Evolutionary conservation across 1,140 invertebrate species (phyloP).

Genomic region (Ganaspis sp.): DNA sequence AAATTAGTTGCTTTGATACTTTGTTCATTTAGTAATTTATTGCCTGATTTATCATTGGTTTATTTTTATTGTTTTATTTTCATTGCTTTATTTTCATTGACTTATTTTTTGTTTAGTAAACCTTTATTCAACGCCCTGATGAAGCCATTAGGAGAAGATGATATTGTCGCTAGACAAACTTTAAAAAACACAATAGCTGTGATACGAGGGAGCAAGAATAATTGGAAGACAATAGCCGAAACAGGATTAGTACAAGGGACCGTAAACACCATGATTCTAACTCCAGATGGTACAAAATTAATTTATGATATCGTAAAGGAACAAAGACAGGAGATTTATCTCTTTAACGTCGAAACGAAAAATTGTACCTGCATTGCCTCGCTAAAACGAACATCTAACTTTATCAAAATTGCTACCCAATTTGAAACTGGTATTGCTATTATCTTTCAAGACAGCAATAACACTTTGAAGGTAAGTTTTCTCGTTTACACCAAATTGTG

Average conservation of each 20-base stretch:
- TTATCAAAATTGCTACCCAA: conserved; percentile 55
- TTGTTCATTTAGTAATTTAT: too few species aligned
- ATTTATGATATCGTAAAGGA: conserved; percentile 62
- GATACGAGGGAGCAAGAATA: conserved; percentile 36
- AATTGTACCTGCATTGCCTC: conserved; percentile 45
- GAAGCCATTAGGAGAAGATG: conserved; percentile 50
- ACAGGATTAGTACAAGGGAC: conserved; percentile 58
- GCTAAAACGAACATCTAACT: conserved; percentile 46
- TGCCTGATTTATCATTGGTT: too few species aligned
- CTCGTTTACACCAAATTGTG: too few species aligned
- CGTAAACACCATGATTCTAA: conserved; percentile 62
- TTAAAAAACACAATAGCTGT: conserved; percentile 60
- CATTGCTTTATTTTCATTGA: neutral
- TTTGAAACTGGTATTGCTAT: conserved; percentile 44
- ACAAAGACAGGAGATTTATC: conserved; percentile 45
- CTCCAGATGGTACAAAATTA: conserved; percentile 57
- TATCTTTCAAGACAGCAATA: conserved; percentile 59
- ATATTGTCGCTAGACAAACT: conserved; percentile 64
- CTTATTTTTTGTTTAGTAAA: conserved; percentile 47
- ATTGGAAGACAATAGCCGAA: conserved; percentile 50
- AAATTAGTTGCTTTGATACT: too few species aligned
- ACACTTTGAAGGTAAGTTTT: conserved; percentile 58
- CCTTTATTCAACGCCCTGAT: conserved; percentile 67
- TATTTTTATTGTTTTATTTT: too few species aligned
- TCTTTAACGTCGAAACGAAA: conserved; percentile 58